Evolutionary conservation across 1,140 invertebrate genomes (phyloP), one percentile per base, ranked within the genome.

Genomic region (Drosophila saltans): DNA sequence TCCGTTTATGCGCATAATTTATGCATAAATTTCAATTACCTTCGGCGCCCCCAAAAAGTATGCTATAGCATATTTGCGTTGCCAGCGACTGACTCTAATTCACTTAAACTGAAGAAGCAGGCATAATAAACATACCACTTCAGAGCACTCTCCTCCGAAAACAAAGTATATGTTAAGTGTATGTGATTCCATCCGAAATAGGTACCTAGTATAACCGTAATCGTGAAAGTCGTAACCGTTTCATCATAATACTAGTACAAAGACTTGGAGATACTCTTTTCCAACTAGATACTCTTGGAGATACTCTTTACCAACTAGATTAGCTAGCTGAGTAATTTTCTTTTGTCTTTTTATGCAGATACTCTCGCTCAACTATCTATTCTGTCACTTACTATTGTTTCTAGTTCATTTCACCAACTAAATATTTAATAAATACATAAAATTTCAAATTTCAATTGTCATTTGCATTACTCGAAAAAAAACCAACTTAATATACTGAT

Each of bases 1-100:
- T 89, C 84, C 84, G 81, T 88, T 88, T 89, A 89, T 80, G 84
- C 80, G 83, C 83, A 88, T 89, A 88, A 88, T 84, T 88, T 88
- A 88, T 88, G 83, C 84, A 88, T 88, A 89, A 75, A 83, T 88
- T 89, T 88, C 83, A 89, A 88, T 88, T 88, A 83, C 73, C 73
- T 78, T 68, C 56, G 43, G 66, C 75, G 61, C 75, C 56, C 57
- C 33, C n/a, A 52, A 57, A 57, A 81, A 75, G 75, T 75, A 85
- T 75, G 82, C 71, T 68, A 69, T 36, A 30, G 41, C 40, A 66
- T 70, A 66, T 75, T 52, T 79, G 30, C 62, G 26, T 69, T 55
- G 57, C 28, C 36, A 61, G 65, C 7, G 66, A 39, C 72, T 83
- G 62, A 45, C 74, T 60, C 78, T 78, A 86, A 82, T 86, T 85